phyloP scores from a whole-genome alignment of 2,888 invertebrate species.

The Heliconius erato region DNA sequence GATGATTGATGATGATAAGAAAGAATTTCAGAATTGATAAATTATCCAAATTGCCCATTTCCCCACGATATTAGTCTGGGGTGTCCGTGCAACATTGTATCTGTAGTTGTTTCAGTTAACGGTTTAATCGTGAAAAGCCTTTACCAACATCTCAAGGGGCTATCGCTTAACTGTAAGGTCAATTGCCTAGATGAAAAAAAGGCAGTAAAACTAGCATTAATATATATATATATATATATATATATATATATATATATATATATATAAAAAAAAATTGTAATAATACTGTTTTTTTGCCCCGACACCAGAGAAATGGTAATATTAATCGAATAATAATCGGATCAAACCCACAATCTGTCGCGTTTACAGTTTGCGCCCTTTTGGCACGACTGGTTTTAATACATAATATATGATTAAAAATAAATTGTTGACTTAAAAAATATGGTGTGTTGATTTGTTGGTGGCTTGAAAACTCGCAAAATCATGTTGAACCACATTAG shows the following conservation, averaged over 20 bases:
- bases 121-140: not conserved
- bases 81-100: slow-evolving; percentile 13
- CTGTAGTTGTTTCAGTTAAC: slow-evolving; percentile 11
- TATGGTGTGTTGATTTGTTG: too few relatives aligned
- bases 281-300: too few relatives aligned
- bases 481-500: not conserved
- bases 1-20: not conserved
- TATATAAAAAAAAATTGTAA: too few relatives aligned
- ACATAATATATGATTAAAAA: too few relatives aligned
- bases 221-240: too few relatives aligned
- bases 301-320: too few relatives aligned
- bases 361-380: too few relatives aligned
- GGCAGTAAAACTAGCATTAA: not conserved
- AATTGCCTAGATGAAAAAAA: not conserved
- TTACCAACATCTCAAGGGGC: slow-evolving; percentile 16
- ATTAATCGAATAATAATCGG: too few relatives aligned
- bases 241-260: too few relatives aligned
- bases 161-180: slow-evolving; percentile 12
- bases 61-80: not conserved
- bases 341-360: too few relatives aligned
- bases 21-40: not conserved
- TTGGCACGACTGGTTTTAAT: too few relatives aligned
- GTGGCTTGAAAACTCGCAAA: not conserved
- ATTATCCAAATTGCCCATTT: not conserved
- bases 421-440: too few relatives aligned